phyloP scores from a whole-genome alignment of 53 echinoderm and acorn worm genomes.

The Actinopyga echinites region DNA sequence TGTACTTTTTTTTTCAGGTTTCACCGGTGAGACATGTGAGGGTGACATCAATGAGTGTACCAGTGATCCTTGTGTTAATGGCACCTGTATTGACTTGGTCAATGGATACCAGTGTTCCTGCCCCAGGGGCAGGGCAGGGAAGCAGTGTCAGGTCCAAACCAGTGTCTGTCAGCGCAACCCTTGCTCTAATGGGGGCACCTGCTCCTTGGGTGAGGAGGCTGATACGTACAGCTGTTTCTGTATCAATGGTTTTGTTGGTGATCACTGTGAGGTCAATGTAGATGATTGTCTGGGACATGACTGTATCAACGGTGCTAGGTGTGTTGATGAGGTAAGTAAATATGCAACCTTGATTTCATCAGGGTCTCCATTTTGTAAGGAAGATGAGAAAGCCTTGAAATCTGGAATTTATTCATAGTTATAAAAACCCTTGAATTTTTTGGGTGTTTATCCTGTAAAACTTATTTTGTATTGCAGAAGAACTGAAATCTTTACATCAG shows the following conservation, averaged over 20 bases:
- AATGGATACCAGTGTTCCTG: slow-evolving; percentile 26
- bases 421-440: too few relatives aligned
- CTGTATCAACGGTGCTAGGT: neutral
- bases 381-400: too few relatives aligned
- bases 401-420: too few relatives aligned
- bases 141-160: neutral
- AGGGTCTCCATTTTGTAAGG: too few relatives aligned
- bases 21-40: neutral
- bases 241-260: neutral
- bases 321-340: slow-evolving; percentile 18
- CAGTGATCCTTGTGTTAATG: too few relatives aligned
- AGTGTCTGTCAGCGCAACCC: slow-evolving; percentile 35
- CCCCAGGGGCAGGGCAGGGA: slow-evolving; percentile 6
- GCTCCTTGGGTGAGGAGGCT: neutral
- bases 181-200: slow-evolving; percentile 33
- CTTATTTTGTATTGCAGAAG: too few relatives aligned
- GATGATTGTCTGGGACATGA: neutral
- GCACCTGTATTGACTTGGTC: slow-evolving; percentile 19
- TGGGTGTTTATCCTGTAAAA: too few relatives aligned
- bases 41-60: slow-evolving; percentile 17
- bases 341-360: too few relatives aligned
- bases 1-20: slow-evolving; percentile 17
- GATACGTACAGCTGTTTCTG: slow-evolving; percentile 17
- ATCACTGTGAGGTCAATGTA: slow-evolving; percentile 11
- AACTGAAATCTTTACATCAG: too few relatives aligned